These are phyloP conservation scores for Serilophus lunatus DNA, from an alignment of 2,113 vertebrate species.

Conservation along the genomic window DNA sequence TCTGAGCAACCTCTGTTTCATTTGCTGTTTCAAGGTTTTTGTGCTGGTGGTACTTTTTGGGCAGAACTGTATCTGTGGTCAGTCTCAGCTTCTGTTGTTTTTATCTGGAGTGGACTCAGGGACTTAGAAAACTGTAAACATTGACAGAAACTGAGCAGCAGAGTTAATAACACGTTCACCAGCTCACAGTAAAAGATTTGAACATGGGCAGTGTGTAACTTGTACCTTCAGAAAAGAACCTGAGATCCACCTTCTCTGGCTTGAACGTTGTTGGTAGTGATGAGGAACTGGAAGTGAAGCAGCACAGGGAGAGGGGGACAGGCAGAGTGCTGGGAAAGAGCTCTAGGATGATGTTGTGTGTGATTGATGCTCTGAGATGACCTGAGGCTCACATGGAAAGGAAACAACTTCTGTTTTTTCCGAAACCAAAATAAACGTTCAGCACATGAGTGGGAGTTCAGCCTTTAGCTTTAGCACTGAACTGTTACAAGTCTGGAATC, in stretches of 20 bases:
- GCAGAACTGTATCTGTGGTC: not conserved
- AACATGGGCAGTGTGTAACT: rapidly evolving
- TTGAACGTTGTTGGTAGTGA: not conserved
- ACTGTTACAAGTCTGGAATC: not conserved
- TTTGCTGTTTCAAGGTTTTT: not conserved
- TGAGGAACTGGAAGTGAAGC: not conserved
- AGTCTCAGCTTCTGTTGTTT: not conserved
- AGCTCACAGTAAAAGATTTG: not conserved
- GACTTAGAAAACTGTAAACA: not conserved
- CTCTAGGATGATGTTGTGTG: not conserved
- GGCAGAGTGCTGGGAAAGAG: rapidly evolving
- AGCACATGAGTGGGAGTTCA: not conserved
- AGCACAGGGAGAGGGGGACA: not conserved
- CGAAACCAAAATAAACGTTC: not conserved
- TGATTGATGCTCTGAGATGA: rapidly evolving
- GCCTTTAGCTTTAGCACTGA: not conserved
- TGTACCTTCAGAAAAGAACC: not conserved
- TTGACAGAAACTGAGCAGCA: not conserved
- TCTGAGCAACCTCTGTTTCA: not conserved
- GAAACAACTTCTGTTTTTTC: not conserved
- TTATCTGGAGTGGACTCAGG: not conserved
- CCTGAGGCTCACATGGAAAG: not conserved
- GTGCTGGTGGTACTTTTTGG: not conserved
- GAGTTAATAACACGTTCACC: not conserved
- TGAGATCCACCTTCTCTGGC: not conserved